These are phyloP conservation scores for Callocephalon fimbriatum DNA, from an alignment of 2,113 vertebrate species.

Conservation along the genomic window DNA sequence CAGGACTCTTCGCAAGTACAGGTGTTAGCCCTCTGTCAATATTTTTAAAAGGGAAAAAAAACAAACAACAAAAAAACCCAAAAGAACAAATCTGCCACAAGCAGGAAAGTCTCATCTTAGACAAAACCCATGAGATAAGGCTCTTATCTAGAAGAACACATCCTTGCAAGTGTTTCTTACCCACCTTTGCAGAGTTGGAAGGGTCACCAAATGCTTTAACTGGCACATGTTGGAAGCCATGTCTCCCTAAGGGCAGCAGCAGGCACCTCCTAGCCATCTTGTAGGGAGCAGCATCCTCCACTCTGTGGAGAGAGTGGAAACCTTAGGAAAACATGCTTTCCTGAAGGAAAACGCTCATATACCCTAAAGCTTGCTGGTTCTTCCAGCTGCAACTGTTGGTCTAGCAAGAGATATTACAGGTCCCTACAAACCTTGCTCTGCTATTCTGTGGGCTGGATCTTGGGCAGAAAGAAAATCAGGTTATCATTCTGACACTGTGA, in stretches of 20 bases:
- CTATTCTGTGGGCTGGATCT: not conserved
- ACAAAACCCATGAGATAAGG: not conserved
- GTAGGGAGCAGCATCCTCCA: not conserved
- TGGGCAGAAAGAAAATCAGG: not conserved
- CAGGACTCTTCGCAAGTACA: not conserved
- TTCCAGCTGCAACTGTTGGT: not conserved
- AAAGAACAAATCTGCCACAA: not conserved
- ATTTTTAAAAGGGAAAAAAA: not conserved
- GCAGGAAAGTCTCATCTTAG: not conserved
- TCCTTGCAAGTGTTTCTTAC: not conserved
- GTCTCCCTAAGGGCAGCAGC: rapidly evolving
- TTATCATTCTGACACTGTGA: not conserved
- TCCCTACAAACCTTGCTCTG: not conserved
- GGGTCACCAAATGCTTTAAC: not conserved
- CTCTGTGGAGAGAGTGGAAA: not conserved
- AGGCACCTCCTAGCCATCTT: rapidly evolving
- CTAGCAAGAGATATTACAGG: rapidly evolving
- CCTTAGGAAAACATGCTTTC: not conserved
- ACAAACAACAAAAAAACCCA: not conserved
- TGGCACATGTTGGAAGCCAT: rapidly evolving
- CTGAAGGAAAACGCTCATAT: not conserved
- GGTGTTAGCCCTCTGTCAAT: not conserved
- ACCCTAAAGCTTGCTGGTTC: not conserved
- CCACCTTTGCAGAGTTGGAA: not conserved
- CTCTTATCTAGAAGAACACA: not conserved